A percentile compares a stretch with the other conserved stretches of the same genome.
Conservation (phyloP, 2,888 invertebrate species). For the Calameuta pallipes region DNA sequence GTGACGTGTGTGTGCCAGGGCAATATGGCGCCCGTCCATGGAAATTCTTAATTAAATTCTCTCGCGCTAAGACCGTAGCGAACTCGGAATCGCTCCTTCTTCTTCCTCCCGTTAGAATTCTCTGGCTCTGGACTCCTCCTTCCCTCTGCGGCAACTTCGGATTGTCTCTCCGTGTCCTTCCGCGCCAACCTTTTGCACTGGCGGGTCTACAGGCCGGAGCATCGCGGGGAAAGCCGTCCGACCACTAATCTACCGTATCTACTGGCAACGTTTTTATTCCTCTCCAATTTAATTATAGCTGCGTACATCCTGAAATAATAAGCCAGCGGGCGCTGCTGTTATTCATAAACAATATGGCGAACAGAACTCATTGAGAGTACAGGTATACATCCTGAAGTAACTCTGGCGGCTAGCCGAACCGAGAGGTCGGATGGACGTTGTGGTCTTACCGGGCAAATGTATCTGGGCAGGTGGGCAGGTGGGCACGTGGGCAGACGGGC, state of each 20-base stretch:
- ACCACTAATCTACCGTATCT: conserved; percentile 32
- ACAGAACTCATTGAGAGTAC: too few species aligned
- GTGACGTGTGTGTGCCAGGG: conserved; percentile 52
- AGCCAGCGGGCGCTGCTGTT: too few species aligned
- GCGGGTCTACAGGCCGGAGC: background rate
- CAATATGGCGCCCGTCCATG: conserved; percentile 44
- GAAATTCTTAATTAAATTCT: conserved; percentile 63
- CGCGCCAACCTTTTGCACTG: background rate
- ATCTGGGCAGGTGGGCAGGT: too few species aligned
- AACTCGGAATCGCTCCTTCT: conserved; percentile 3
- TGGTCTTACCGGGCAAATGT: too few species aligned
- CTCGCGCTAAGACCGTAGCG: conserved; percentile 30
- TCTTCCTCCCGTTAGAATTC: background rate
- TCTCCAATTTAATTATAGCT: background rate
- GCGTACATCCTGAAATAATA: too few species aligned
- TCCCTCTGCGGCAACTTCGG: background rate
- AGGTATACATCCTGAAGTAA: too few species aligned
- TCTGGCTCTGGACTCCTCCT: background rate
- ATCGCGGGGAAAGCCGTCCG: too few species aligned
- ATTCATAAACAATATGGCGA: too few species aligned
- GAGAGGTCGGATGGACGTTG: too few species aligned
- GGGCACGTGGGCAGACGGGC: too few species aligned
- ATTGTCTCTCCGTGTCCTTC: conserved; percentile 3
- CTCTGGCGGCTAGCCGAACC: too few species aligned
- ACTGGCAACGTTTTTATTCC: conserved; percentile 14